Conservation (phyloP, 2,113 vertebrate species). For the Cryptoleucopteryx plumbea region DNA sequence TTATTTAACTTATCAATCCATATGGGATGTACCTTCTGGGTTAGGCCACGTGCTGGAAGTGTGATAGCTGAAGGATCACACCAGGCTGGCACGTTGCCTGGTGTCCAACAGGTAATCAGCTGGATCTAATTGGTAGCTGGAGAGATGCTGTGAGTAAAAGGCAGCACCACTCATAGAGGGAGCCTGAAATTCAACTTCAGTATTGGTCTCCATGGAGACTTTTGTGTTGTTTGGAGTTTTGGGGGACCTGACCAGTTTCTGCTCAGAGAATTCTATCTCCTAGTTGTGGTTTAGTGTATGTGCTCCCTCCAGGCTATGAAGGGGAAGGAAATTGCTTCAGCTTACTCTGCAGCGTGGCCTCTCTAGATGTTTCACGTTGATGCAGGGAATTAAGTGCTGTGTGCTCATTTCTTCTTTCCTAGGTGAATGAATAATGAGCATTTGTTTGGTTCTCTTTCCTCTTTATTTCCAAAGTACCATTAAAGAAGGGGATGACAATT, state of each 20-base stretch:
- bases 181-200: neutral
- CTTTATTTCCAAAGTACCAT: neutral
- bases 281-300: neutral
- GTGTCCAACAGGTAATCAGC: neutral
- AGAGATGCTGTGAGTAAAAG: neutral
- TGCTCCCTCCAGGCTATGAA: neutral
- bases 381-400: neutral
- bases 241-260: neutral
- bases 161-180: neutral
- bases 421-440: neutral
- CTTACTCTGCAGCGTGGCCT: neutral
- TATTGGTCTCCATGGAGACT: fast-evolving
- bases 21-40: neutral
- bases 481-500: neutral
- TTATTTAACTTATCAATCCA: neutral
- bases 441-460: neutral
- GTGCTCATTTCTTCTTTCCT: neutral
- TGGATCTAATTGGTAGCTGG: neutral
- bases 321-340: neutral
- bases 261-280: neutral
- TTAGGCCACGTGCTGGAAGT: neutral
- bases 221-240: neutral
- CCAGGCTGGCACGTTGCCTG: neutral
- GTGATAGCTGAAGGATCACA: neutral
- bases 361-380: neutral